phyloP scores from a whole-genome alignment of 2,113 vertebrate species.

The Buteo buteo region DNA sequence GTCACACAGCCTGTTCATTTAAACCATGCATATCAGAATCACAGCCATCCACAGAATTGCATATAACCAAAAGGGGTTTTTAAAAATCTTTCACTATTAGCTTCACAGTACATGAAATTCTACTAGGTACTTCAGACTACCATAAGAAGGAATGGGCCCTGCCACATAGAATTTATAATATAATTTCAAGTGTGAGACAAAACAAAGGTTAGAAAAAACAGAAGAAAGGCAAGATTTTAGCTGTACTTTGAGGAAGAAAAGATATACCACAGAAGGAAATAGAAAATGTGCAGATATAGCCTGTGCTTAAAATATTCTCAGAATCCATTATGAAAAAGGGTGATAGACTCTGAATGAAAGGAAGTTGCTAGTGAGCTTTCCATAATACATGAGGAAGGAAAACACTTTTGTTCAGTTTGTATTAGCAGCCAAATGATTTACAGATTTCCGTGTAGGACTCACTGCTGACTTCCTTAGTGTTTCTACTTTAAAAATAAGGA shows the following conservation, averaged over 20 bases:
- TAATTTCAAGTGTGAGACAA: neutral
- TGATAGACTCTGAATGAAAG: neutral
- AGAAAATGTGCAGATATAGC: slow-evolving; percentile 33
- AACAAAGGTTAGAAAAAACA: neutral
- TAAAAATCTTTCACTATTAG: neutral
- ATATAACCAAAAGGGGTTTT: neutral
- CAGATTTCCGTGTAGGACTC: neutral
- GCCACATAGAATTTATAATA: neutral
- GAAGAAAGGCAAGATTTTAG: neutral
- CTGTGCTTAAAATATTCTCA: slow-evolving; percentile 14
- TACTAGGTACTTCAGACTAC: neutral
- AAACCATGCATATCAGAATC: neutral
- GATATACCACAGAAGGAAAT: neutral
- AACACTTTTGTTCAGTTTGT: neutral
- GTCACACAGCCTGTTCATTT: neutral
- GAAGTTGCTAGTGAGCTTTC: neutral
- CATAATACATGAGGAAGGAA: neutral
- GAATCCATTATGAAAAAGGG: neutral
- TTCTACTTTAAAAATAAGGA: slow-evolving; percentile 1
- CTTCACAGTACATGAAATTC: neutral
- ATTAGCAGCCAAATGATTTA: neutral
- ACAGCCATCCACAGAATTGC: neutral
- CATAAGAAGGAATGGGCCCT: neutral
- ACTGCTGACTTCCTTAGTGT: neutral
- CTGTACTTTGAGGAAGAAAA: neutral